Evolutionary conservation across 2,113 vertebrate species (phyloP).

Genomic region (Machaerirhynchus nigripectus): DNA sequence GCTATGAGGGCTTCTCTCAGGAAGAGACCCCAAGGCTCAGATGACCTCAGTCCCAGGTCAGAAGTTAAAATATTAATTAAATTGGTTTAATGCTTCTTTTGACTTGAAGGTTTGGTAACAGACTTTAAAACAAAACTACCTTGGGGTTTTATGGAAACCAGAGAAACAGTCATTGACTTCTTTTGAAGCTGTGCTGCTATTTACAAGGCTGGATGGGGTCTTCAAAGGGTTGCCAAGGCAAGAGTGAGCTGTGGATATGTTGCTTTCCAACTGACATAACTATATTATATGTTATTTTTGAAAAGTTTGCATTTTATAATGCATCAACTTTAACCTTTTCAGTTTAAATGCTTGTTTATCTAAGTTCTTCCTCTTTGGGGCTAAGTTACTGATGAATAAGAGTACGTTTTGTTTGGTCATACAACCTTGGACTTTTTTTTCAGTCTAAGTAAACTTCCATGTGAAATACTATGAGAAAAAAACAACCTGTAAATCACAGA

Average conservation of each 20-base stretch:
- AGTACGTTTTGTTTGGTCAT: background rate
- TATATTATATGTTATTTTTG: background rate
- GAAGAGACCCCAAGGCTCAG: background rate
- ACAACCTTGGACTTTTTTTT: background rate
- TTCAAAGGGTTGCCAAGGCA: background rate
- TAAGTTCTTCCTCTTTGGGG: background rate
- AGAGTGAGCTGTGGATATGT: background rate
- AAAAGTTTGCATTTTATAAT: background rate
- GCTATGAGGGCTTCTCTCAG: background rate
- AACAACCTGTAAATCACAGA: background rate
- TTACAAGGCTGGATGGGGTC: background rate
- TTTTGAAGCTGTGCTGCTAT: background rate
- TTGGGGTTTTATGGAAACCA: background rate
- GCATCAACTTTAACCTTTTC: background rate
- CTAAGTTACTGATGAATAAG: background rate
- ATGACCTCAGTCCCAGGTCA: background rate
- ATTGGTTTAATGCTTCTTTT: background rate
- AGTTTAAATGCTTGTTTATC: background rate
- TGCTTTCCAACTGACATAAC: background rate
- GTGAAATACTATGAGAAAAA: background rate
- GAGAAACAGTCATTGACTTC: background rate
- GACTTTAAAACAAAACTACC: background rate
- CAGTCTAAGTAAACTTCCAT: background rate
- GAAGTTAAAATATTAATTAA: background rate
- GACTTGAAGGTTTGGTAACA: background rate